phyloP scores from a whole-genome alignment of 2,113 vertebrate species.

The Vulpes ferrilata region DNA sequence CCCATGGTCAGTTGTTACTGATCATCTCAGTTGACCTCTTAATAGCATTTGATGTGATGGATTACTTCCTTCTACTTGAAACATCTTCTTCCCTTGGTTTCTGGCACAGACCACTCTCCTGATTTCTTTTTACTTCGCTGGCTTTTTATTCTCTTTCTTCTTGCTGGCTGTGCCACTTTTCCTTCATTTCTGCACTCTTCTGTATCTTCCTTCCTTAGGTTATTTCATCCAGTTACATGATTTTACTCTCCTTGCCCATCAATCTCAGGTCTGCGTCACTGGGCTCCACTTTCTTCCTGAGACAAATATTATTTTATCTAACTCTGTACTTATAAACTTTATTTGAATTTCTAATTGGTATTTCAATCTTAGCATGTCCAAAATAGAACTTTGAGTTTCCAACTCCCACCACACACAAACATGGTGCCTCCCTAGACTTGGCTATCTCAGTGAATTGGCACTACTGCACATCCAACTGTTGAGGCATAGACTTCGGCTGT shows the following conservation, averaged over 20 bases:
- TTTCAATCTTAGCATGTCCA: background rate
- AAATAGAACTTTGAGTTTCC: background rate
- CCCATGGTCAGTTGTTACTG: background rate
- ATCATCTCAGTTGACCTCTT: constrained; percentile 3
- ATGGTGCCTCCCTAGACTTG: background rate
- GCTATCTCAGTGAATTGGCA: background rate
- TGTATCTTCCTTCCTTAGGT: background rate
- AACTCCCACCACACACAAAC: background rate
- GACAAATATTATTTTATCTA: background rate
- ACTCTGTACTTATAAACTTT: background rate
- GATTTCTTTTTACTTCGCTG: background rate
- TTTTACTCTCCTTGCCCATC: background rate
- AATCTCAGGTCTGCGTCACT: background rate
- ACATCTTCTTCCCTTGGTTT: background rate
- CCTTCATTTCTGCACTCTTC: background rate
- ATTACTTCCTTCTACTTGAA: constrained; percentile 17
- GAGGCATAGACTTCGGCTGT: background rate
- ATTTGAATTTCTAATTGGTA: background rate
- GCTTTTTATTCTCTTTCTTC: background rate
- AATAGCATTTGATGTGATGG: constrained; percentile 7
- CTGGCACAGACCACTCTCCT: background rate
- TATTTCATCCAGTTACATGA: background rate
- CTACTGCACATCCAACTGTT: too few species aligned
- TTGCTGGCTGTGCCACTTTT: background rate
- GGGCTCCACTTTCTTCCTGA: background rate